These are phyloP conservation scores for Axis porcinus DNA, from an alignment of 2,113 vertebrate genomes.

Conservation along the genomic window DNA sequence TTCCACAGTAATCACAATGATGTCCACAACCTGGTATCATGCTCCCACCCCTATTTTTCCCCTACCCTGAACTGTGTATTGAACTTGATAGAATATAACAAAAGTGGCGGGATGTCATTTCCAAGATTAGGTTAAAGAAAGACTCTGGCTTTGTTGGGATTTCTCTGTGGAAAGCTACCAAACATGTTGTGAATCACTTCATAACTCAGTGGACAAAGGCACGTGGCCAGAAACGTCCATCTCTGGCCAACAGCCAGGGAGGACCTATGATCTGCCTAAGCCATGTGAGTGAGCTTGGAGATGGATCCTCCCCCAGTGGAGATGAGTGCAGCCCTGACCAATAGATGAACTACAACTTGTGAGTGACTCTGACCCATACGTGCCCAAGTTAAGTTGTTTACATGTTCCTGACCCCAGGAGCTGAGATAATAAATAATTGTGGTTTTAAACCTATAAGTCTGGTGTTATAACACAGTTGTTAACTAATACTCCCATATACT, in stretches of 20 bases:
- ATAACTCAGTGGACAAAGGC: neutral
- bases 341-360: neutral
- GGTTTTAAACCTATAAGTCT: neutral
- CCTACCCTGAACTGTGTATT: neutral
- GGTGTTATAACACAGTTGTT: neutral
- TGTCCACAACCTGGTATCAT: neutral
- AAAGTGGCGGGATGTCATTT: neutral
- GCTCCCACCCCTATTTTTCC: neutral
- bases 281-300: neutral
- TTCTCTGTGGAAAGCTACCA: neutral
- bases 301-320: neutral
- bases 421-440: neutral
- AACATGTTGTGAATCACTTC: neutral
- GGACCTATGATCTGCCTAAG: too few species aligned
- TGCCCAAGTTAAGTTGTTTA: neutral
- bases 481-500: accelerated
- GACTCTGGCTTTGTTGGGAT: neutral
- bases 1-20: neutral
- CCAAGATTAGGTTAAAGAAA: neutral
- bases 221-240: neutral
- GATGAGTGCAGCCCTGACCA: neutral
- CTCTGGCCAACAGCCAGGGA: neutral
- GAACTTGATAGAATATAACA: neutral
- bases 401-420: neutral
- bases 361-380: neutral